A percentile compares a stretch with the other conserved stretches of the same genome.
Evolutionary conservation across 2,797 vertebrate species (phyloP).

Genomic region (Salarias fasciatus): DNA sequence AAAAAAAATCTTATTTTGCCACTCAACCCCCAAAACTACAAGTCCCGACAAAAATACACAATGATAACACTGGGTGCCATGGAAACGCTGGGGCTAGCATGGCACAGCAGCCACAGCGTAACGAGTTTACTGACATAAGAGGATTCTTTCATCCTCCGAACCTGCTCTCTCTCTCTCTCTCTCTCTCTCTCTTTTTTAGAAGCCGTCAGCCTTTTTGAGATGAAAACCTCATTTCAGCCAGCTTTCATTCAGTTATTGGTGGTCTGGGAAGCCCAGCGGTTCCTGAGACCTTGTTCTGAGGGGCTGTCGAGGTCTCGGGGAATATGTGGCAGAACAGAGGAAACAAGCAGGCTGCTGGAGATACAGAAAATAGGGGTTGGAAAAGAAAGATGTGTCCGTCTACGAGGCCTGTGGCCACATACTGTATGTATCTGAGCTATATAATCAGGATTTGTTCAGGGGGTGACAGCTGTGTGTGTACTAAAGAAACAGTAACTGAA

Average conservation of each 20-base stretch:
- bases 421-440: neutral
- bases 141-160: conserved; percentile 76
- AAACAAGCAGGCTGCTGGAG: conserved; percentile 14
- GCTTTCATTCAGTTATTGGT: conserved; percentile 61
- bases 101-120: conserved; percentile 57
- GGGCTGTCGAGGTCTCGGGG: conserved; percentile 14
- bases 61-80: conserved; percentile 63
- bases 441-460: neutral
- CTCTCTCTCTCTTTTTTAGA: conserved; percentile 25
- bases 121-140: conserved; percentile 81
- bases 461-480: neutral
- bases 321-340: conserved; percentile 8
- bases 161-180: conserved; percentile 46
- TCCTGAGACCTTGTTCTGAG: conserved; percentile 40
- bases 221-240: conserved; percentile 66
- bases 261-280: conserved; percentile 24
- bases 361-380: conserved; percentile 10
- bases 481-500: neutral
- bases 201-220: conserved; percentile 73
- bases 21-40: conserved; percentile 63
- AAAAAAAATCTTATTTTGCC: conserved; percentile 54
- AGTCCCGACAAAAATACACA: conserved; percentile 67
- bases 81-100: conserved; percentile 74
- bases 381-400: neutral
- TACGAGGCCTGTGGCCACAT: neutral